Conservation (phyloP, 2,888 invertebrate genomes). For the Melolontha melolontha region DNA sequence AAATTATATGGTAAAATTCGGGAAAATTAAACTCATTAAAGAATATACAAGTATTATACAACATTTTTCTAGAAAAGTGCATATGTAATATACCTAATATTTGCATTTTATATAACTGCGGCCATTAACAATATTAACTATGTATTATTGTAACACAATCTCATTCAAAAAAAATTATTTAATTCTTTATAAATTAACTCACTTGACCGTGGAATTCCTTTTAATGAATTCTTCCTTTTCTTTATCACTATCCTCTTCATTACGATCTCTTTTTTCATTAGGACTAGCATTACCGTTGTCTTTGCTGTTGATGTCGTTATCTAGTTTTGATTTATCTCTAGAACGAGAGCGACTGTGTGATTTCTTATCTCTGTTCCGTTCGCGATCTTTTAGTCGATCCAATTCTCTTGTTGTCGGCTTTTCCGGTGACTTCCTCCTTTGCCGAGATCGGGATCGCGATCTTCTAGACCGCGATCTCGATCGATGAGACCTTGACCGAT, state of each 20-base stretch:
- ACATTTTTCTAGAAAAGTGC: too few relatives aligned
- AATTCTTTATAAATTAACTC: conserved; percentile 4
- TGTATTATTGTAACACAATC: too few relatives aligned
- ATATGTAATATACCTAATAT: too few relatives aligned
- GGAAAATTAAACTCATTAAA: too few relatives aligned
- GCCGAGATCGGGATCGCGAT: conserved; percentile 57
- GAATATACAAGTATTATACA: too few relatives aligned
- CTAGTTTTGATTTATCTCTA: conserved; percentile 53
- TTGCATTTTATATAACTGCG: too few relatives aligned
- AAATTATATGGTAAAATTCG: too few relatives aligned
- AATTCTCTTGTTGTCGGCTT: conserved; percentile 49
- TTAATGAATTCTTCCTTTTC: conserved; percentile 53
- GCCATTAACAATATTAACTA: too few relatives aligned
- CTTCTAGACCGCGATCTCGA: conserved; percentile 54
- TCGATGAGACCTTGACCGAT: conserved; percentile 57
- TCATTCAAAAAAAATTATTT: too few relatives aligned
- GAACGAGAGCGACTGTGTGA: conserved; percentile 54
- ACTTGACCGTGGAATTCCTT: conserved; percentile 41
- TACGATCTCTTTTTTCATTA: conserved; percentile 47
- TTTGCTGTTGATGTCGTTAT: conserved; percentile 57
- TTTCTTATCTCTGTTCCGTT: conserved; percentile 50
- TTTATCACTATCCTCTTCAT: conserved; percentile 53
- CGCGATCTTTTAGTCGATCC: conserved; percentile 53
- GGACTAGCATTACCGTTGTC: conserved; percentile 64
- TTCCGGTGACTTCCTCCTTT: conserved; percentile 52